phyloP scores from a whole-genome alignment of 2,113 vertebrate genomes.

The zebrafish (Danio rerio) region DNA sequence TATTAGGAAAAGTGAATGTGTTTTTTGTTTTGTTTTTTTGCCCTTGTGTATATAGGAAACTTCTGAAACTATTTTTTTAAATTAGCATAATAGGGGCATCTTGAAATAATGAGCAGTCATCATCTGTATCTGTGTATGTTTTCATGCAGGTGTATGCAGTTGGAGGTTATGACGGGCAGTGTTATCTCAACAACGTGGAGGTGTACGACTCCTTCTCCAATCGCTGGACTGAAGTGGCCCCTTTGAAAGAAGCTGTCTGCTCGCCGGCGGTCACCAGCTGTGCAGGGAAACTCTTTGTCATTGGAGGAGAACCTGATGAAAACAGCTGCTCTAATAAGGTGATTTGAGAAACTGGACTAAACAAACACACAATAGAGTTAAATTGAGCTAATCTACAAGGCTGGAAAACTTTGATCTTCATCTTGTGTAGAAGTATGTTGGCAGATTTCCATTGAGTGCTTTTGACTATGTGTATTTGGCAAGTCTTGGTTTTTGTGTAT shows the following conservation, averaged over 20 bases:
- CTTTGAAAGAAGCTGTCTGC: conserved; percentile 95
- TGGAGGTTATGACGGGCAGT: conserved; percentile 95
- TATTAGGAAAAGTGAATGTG: no score
- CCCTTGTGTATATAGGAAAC: no score
- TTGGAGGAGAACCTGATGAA: conserved; percentile 94
- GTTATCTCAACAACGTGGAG: conserved; percentile 93
- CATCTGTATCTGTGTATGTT: conserved; percentile 23
- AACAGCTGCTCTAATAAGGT: conserved; percentile 98
- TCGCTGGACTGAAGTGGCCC: conserved; percentile 95
- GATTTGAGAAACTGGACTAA: conserved; percentile 36
- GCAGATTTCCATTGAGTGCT: not conserved
- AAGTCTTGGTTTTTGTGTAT: not conserved
- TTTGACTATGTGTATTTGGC: not conserved
- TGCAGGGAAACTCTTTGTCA: conserved; percentile 91
- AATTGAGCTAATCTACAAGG: not conserved
- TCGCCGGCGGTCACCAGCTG: conserved; percentile 95
- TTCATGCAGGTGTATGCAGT: conserved; percentile 89
- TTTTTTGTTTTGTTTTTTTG: no score
- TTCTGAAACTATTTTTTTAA: no score
- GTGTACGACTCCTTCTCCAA: conserved; percentile 98
- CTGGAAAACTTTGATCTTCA: not conserved
- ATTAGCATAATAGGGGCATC: no score
- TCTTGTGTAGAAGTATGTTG: not conserved
- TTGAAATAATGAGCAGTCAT: no score
- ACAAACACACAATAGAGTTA: not conserved